These are phyloP conservation scores for Craterocephalus amniculus DNA, from an alignment of 2,797 vertebrate genomes.

Conservation along the genomic window DNA sequence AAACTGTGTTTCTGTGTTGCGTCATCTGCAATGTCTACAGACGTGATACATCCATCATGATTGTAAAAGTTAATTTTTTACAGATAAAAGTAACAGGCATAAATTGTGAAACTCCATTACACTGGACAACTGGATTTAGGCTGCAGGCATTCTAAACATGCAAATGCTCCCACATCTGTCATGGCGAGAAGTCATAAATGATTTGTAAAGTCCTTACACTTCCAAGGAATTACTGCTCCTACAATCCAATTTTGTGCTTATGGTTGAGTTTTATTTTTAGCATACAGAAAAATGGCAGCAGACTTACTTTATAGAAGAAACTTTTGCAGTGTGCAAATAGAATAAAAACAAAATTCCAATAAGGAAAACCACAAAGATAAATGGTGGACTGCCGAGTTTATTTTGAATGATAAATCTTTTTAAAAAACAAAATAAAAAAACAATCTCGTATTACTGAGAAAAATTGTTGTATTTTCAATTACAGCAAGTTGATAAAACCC, in stretches of 20 bases:
- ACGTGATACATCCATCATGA: too few species aligned
- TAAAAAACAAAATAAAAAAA: neutral
- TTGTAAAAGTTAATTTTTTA: neutral
- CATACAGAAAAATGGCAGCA: slow-evolving; percentile 36
- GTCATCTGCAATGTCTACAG: neutral
- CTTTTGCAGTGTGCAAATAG: slow-evolving; percentile 50
- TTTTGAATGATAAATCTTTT: slow-evolving; percentile 50
- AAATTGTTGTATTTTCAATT: slow-evolving; percentile 29
- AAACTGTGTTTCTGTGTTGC: neutral
- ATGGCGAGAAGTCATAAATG: slow-evolving; percentile 40
- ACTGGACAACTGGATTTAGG: slow-evolving; percentile 19
- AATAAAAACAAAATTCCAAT: slow-evolving; percentile 52
- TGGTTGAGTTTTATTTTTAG: slow-evolving; percentile 14
- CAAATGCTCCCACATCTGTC: slow-evolving; percentile 14
- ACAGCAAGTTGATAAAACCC: slow-evolving; percentile 20
- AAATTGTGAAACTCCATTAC: slow-evolving; percentile 29
- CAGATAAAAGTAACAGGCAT: slow-evolving; percentile 2
- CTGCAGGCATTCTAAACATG: slow-evolving; percentile 27
- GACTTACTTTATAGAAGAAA: slow-evolving; percentile 22
- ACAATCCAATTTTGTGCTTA: slow-evolving; percentile 51
- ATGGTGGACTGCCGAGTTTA: slow-evolving; percentile 27
- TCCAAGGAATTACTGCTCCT: slow-evolving; percentile 47
- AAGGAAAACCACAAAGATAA: slow-evolving; percentile 43
- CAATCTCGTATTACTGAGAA: slow-evolving; percentile 26
- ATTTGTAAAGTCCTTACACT: slow-evolving; percentile 43